A percentile compares a stretch with the other conserved stretches of the same genome.
These are phyloP conservation scores for Nothobranchius kuhntae DNA, from an alignment of 2,113 vertebrate species.

Conservation along the genomic window DNA sequence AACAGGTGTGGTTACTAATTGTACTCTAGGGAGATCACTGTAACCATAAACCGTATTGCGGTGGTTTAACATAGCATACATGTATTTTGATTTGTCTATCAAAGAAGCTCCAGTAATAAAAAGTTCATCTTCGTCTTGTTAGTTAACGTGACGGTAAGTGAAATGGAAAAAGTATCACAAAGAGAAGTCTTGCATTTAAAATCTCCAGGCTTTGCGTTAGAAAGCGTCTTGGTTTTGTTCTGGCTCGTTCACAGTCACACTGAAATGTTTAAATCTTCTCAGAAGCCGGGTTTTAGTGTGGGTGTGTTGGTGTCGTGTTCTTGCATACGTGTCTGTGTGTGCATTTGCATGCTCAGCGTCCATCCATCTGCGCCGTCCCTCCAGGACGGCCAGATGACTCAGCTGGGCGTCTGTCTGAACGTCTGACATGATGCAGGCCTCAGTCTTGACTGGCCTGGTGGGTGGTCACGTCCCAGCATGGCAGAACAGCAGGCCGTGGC, in stretches of 20 bases:
- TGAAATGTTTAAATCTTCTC: constrained; percentile 19
- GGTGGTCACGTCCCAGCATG: constrained; percentile 46
- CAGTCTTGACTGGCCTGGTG: constrained; percentile 54
- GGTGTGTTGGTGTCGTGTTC: neutral
- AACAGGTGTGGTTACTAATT: too few species aligned
- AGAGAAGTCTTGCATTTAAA: constrained; percentile 4
- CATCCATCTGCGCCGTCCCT: constrained; percentile 47
- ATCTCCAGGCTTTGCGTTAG: neutral
- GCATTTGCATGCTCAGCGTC: constrained; percentile 35
- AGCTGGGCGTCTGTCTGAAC: constrained; percentile 50
- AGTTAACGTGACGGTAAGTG: neutral
- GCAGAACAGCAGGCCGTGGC: constrained; percentile 49
- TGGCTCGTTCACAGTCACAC: neutral
- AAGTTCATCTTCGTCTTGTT: neutral
- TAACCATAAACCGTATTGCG: too few species aligned
- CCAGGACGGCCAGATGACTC: constrained; percentile 52
- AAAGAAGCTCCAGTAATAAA: too few species aligned
- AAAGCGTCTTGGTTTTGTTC: neutral
- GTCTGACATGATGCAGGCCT: constrained; percentile 58
- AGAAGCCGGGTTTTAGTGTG: constrained; percentile 12
- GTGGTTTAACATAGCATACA: too few species aligned
- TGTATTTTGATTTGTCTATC: neutral
- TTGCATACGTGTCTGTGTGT: constrained; percentile 1
- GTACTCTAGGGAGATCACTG: too few species aligned
- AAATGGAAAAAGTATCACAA: neutral